Percentiles rank a stretch among this genome's conserved stretches.
phyloP scores from a whole-genome alignment of 2,888 invertebrate species.

The Frankliniella intonsa region DNA sequence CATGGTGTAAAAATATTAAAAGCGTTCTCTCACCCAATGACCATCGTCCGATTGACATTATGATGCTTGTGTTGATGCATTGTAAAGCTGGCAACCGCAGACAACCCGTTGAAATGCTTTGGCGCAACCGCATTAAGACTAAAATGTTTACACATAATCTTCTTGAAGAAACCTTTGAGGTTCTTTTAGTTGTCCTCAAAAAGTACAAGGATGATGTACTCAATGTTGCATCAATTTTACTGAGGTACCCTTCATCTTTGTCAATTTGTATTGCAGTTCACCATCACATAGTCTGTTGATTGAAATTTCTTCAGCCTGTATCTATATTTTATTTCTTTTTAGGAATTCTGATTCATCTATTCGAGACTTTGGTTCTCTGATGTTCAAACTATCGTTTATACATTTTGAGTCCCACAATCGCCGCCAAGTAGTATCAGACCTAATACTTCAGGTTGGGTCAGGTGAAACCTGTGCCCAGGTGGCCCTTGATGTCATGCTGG shows the following conservation, averaged over 20 bases:
- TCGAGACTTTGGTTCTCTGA: not conserved
- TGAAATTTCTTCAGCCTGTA: not conserved
- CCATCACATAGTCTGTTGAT: no score
- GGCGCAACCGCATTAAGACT: conserved; percentile 59
- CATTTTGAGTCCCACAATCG: conserved; percentile 10
- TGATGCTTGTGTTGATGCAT: conserved; percentile 61
- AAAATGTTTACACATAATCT: conserved; percentile 57
- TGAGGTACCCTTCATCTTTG: conserved; percentile 43
- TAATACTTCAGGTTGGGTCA: conserved; percentile 38
- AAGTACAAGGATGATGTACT: conserved; percentile 55
- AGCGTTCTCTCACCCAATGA: conserved; percentile 43
- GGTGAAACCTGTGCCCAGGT: conserved; percentile 37
- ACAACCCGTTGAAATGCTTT: conserved; percentile 56
- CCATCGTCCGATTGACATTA: conserved; percentile 63
- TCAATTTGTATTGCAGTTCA: not conserved
- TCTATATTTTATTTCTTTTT: not conserved
- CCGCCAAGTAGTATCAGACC: conserved; percentile 37
- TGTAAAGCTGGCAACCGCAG: conserved; percentile 58
- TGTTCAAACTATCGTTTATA: not conserved
- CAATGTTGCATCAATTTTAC: conserved; percentile 54
- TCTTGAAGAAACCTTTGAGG: conserved; percentile 54
- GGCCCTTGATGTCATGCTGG: conserved; percentile 39
- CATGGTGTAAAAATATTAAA: conserved; percentile 6
- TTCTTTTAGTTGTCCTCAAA: conserved; percentile 54
- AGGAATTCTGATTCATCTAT: not conserved